Conservation (phyloP, 2,113 vertebrate genomes). For the Datnioides undecimradiatus region DNA sequence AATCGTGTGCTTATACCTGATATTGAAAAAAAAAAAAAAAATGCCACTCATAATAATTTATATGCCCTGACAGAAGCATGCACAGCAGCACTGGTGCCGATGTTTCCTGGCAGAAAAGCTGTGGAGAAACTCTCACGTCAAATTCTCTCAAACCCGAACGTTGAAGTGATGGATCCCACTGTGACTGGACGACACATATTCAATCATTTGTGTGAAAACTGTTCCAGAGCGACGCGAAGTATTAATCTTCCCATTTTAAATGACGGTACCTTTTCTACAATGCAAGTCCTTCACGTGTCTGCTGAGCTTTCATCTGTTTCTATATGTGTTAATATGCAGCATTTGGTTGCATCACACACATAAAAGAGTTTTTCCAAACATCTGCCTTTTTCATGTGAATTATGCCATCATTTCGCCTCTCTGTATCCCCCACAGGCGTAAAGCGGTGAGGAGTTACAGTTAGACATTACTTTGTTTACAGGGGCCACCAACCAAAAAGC, state of each 20-base stretch:
- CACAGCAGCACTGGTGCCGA: neutral
- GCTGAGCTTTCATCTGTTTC: neutral
- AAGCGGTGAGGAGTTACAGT: too few relatives aligned
- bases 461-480: neutral
- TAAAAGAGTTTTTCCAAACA: neutral
- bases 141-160: conserved; percentile 21
- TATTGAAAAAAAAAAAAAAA: neutral
- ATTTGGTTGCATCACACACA: neutral
- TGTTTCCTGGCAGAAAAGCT: conserved; percentile 43
- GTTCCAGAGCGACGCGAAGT: neutral
- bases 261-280: neutral
- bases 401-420: neutral
- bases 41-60: conserved; percentile 27
- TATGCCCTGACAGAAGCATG: conserved; percentile 8
- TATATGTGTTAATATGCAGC: neutral
- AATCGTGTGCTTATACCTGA: neutral
- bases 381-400: neutral
- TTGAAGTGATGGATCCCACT: conserved; percentile 15
- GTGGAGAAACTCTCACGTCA: neutral
- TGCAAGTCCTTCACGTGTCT: neutral
- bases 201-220: conserved; percentile 8
- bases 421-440: too few relatives aligned
- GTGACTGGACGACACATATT: conserved; percentile 4
- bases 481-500: too few relatives aligned
- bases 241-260: neutral